phyloP scores from a whole-genome alignment of 2,797 vertebrate species.

The Antrozous pallidus region DNA sequence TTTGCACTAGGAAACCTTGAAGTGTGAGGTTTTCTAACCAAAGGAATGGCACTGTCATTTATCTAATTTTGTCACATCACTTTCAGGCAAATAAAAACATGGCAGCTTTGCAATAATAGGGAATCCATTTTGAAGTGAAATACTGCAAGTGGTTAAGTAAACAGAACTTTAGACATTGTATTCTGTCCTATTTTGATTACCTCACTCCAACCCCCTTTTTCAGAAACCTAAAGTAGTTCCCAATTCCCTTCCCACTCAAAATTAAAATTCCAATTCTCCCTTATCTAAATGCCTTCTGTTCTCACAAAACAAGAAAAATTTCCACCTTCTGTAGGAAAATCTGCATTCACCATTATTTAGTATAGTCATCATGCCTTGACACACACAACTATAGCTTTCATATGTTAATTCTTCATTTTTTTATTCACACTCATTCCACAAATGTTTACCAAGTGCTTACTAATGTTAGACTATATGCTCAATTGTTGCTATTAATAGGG shows the following conservation, averaged over 20 bases:
- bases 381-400: neutral
- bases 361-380: neutral
- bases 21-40: slow-evolving; percentile 58
- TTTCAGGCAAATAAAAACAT: slow-evolving; percentile 34
- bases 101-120: neutral
- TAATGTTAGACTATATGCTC: neutral
- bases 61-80: slow-evolving; percentile 35
- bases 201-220: neutral
- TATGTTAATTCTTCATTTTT: neutral
- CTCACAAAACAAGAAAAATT: neutral
- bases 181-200: neutral
- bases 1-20: neutral
- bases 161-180: neutral
- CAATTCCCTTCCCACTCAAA: neutral
- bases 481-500: neutral
- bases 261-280: slow-evolving; percentile 39
- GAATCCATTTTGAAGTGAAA: slow-evolving; percentile 23
- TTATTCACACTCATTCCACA: neutral
- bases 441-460: neutral
- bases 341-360: neutral
- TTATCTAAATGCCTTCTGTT: neutral
- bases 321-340: neutral
- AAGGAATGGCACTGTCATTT: slow-evolving; percentile 60
- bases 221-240: neutral
- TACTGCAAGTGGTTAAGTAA: slow-evolving; percentile 28